These are phyloP conservation scores for Fukomys damarensis DNA, from an alignment of 2,113 vertebrate genomes.

Conservation along the genomic window DNA sequence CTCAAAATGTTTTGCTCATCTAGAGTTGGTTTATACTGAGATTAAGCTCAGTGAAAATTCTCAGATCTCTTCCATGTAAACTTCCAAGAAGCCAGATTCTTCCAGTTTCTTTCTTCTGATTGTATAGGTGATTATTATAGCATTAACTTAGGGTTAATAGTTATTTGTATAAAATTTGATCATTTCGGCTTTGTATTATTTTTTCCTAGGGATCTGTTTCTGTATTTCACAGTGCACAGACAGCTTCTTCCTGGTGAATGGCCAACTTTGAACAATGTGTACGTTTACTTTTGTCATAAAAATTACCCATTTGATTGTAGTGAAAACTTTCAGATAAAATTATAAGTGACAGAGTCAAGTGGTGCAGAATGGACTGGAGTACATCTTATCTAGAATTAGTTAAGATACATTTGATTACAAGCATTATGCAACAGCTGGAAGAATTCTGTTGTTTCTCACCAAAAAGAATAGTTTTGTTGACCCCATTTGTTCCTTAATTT, in stretches of 20 bases:
- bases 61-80: neutral
- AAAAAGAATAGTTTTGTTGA: neutral
- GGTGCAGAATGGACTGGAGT: neutral
- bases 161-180: neutral
- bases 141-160: neutral
- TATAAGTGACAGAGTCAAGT: neutral
- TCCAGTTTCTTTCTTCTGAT: neutral
- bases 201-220: neutral
- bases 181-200: neutral
- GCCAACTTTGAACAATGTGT: neutral
- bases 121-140: neutral
- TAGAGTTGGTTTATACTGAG: neutral
- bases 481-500: neutral
- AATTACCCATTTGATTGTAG: neutral
- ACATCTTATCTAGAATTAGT: neutral
- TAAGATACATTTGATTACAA: constrained; percentile 16
- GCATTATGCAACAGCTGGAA: neutral
- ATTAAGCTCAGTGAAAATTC: neutral
- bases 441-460: constrained; percentile 19
- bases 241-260: neutral
- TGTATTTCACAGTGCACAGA: neutral
- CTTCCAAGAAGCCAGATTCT: neutral
- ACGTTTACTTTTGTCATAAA: neutral
- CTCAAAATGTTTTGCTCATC: neutral
- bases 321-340: neutral